Conservation (phyloP, 2,113 vertebrate species). For the Tychaedon coryphoeus region DNA sequence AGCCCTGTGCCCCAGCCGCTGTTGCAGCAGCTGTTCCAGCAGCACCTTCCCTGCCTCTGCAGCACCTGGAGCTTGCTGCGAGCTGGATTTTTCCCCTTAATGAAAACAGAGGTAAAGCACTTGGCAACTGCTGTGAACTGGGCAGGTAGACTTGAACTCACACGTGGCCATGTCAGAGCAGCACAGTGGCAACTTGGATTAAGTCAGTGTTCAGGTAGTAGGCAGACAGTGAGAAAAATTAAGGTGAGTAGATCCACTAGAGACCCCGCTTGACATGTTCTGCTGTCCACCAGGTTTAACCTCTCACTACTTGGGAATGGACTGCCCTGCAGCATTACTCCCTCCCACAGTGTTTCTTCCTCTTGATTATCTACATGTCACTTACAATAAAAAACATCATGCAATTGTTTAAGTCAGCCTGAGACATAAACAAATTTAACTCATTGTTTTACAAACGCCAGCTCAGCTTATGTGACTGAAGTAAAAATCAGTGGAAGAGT, state of each 20-base stretch:
- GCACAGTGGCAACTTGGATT: neutral
- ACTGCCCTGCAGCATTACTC: neutral
- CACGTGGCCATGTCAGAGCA: rapidly evolving
- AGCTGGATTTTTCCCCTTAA: neutral
- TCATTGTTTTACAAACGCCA: neutral
- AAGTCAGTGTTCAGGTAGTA: neutral
- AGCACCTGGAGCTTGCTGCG: neutral
- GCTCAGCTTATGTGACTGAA: neutral
- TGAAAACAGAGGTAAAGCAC: neutral
- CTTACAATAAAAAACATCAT: neutral
- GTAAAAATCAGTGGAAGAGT: neutral
- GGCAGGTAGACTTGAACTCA: neutral
- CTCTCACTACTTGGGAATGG: neutral
- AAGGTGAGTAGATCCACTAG: neutral
- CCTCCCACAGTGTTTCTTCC: neutral
- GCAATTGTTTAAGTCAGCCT: neutral
- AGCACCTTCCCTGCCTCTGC: neutral
- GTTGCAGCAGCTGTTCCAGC: neutral
- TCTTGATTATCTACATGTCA: neutral
- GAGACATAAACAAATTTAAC: neutral
- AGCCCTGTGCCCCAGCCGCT: neutral
- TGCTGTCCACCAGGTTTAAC: neutral
- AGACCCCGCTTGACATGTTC: neutral
- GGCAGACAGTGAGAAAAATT: neutral
- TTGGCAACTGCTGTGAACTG: rapidly evolving